Evolutionary conservation across 2,888 invertebrate species (phyloP).

Genomic region (Tinea trinotella): DNA sequence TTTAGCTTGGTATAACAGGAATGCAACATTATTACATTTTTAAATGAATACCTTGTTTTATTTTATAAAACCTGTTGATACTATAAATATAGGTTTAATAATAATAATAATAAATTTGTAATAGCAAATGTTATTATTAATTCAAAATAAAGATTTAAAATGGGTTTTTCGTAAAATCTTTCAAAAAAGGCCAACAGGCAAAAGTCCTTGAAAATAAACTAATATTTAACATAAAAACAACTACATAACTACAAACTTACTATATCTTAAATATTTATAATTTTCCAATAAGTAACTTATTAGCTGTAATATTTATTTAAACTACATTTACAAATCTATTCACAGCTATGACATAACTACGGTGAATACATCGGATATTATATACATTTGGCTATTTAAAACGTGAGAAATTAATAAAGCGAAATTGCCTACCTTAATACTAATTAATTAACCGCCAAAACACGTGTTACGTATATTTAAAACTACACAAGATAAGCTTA

Average conservation of each 20-base stretch:
- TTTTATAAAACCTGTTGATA: too few species aligned
- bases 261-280: not conserved
- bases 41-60: too few species aligned
- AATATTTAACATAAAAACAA: not conserved
- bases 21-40: too few species aligned
- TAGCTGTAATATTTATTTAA: not conserved
- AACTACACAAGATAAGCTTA: not conserved
- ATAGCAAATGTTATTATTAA: not conserved
- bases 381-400: conserved; percentile 36
- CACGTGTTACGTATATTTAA: not conserved
- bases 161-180: not conserved
- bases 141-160: not conserved
- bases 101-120: too few species aligned
- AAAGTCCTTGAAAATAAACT: not conserved
- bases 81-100: too few species aligned
- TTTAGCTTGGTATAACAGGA: too few species aligned
- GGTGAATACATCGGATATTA: conserved; percentile 50
- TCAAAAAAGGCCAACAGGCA: not conserved
- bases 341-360: conserved; percentile 67
- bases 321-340: conserved; percentile 32
- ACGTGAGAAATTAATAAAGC: not conserved
- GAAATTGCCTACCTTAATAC: not conserved
- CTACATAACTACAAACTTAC: not conserved
- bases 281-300: not conserved
- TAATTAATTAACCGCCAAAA: not conserved